Base-by-base conservation (phyloP, 1,140 invertebrate genomes). In the Saccostrea echinata region DNA sequence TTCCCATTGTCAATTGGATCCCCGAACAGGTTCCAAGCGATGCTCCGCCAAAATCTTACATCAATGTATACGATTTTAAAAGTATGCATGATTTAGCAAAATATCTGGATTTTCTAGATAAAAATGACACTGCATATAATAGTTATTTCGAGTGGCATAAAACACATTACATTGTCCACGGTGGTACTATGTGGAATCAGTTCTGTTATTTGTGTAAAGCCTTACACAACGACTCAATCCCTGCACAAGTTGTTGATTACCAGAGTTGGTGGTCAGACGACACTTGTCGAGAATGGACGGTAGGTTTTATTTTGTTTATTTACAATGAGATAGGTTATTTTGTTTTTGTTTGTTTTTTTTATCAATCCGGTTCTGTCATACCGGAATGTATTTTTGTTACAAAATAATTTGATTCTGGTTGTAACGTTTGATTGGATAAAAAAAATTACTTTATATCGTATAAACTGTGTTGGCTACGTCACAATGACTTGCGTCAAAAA, bases 61-160 rank as follows among this genome's bases (percentile, higher is more conserved):
- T 99, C 35, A 98, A 99, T 95, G 97, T 99, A 0, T 98, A 98
- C 92, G 98, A 99, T 94, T 99, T 99, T 94, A 96, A 96, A 3
- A 97, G 97, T 16, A 97, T 98, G 0, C 96, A 97, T 91, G 97
- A 97, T 91, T 94, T 99, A 53, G 98, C 98, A 6, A 96, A 97
- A 1, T 99, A 98, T 94, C 95, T 99, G n/a, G 96, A 97, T 84
- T 96, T 96, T 52, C 85, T 93, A 3, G 85, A 57, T 52, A 86
- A 82, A 12, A 92, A 93, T 83, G 91, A 94, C 27, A 90, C 90
- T 0, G 93, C 92, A 11, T 95, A 95, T 88, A 93, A 92, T 81
- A 90, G 92, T 76, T 94, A 94, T 90, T 93, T 94, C 81, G 88
- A 87, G 9, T 95, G 93, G 94, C 92, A 88, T n/a, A 68, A 71